Percentiles rank a stretch among this genome's conserved stretches.
Evolutionary conservation across 2,113 vertebrate species (phyloP).

Genomic region (Spea bombifrons): DNA sequence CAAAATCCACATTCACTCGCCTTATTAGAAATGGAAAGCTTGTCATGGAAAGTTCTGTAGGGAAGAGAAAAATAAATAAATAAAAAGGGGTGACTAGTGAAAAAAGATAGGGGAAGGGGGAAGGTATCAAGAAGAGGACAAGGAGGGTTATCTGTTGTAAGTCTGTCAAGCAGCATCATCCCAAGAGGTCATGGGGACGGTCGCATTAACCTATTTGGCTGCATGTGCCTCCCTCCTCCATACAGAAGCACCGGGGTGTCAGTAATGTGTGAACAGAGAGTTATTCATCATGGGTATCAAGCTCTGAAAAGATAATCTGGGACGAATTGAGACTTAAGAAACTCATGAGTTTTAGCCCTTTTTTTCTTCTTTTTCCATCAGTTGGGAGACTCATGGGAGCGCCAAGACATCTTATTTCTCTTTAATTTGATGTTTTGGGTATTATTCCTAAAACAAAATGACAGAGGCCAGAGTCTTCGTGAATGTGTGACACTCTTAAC

Average conservation of each 20-base stretch:
- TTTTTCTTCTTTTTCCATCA: slow-evolving; percentile 47
- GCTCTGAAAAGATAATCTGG: slow-evolving; percentile 91
- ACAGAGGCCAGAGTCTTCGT: slow-evolving; percentile 55
- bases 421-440: slow-evolving; percentile 63
- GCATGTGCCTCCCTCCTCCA: slow-evolving; percentile 71
- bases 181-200: slow-evolving; percentile 77
- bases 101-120: slow-evolving; percentile 44
- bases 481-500: slow-evolving; percentile 43
- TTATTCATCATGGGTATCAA: slow-evolving; percentile 80
- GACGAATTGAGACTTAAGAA: slow-evolving; percentile 88
- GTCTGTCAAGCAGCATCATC: slow-evolving; percentile 69
- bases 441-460: slow-evolving; percentile 57
- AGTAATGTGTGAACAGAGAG: slow-evolving; percentile 77
- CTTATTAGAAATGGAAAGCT: slow-evolving; percentile 46
- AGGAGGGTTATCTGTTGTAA: slow-evolving; percentile 68
- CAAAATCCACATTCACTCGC: slow-evolving; percentile 55
- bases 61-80: slow-evolving; percentile 38
- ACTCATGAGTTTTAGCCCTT: slow-evolving; percentile 75
- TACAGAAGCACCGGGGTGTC: slow-evolving; percentile 81
- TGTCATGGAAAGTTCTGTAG: slow-evolving; percentile 39
- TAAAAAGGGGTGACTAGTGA: slow-evolving; percentile 25
- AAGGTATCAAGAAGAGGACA: slow-evolving; percentile 61
- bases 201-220: slow-evolving; percentile 77
- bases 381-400: slow-evolving; percentile 63
- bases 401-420: slow-evolving; percentile 77